Evolutionary conservation across 1,140 invertebrate genomes (phyloP).

Genomic region (Cotesia chilonis): DNA sequence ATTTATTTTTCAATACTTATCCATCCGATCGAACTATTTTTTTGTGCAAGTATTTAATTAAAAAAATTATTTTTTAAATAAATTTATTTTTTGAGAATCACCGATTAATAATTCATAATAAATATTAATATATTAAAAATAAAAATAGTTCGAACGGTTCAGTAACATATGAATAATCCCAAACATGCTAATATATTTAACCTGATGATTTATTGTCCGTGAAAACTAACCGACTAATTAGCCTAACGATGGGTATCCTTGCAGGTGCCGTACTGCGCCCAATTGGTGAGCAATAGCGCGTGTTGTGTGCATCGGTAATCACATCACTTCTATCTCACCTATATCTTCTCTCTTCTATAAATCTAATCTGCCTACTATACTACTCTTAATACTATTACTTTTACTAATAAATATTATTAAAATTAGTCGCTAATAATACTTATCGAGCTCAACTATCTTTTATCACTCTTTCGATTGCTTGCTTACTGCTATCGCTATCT

Average conservation of each 20-base stretch:
- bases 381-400: conserved; percentile 31
- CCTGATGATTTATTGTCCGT: conserved; percentile 27
- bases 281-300: conserved; percentile 90
- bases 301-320: conserved; percentile 91
- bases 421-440: conserved; percentile 23
- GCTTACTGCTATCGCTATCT: conserved; percentile 37
- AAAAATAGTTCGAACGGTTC: conserved; percentile 13
- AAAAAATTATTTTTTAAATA: too few species aligned
- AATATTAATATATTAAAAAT: not conserved
- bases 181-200: conserved; percentile 30
- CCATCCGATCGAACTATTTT: conserved; percentile 25
- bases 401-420: conserved; percentile 9
- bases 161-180: conserved; percentile 30
- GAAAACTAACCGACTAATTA: conserved; percentile 54
- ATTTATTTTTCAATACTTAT: conserved; percentile 22
- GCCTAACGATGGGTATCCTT: conserved; percentile 74
- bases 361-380: conserved; percentile 30
- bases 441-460: conserved; percentile 18
- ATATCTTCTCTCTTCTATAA: conserved; percentile 51
- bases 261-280: conserved; percentile 85
- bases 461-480: conserved; percentile 1
- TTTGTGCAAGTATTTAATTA: too few species aligned
- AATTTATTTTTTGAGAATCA: too few species aligned
- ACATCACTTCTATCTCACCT: conserved; percentile 68
- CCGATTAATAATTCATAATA: not conserved